Evolutionary conservation across 2,113 vertebrate species (phyloP).

Genomic region (Glaucidium brasilianum): DNA sequence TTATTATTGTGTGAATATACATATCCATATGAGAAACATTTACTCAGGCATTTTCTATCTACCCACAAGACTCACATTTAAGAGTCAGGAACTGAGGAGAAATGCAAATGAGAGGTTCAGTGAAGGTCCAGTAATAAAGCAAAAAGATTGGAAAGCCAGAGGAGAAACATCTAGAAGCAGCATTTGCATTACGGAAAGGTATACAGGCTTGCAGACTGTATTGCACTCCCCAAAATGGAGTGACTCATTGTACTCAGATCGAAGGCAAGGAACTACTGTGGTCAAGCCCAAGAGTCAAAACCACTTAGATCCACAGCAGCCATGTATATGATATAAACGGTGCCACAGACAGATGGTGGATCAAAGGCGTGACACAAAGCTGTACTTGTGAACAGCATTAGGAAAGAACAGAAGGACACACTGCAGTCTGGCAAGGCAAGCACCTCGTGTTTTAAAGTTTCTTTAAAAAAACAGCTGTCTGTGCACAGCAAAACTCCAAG

Average conservation of each 20-base stretch:
- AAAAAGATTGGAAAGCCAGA: background rate
- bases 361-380: background rate
- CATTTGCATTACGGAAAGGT: background rate
- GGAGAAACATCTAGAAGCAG: background rate
- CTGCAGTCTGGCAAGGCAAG: background rate
- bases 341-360: background rate
- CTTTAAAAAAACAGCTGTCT: background rate
- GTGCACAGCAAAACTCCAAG: background rate
- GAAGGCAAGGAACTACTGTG: background rate
- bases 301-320: background rate
- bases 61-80: background rate
- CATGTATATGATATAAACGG: background rate
- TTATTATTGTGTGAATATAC: background rate
- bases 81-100: background rate
- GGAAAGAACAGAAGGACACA: background rate
- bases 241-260: background rate
- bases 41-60: background rate
- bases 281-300: background rate
- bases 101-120: background rate
- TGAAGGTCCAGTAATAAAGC: background rate
- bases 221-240: background rate
- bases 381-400: background rate
- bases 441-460: background rate
- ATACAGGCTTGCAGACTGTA: background rate
- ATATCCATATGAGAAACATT: background rate